A percentile compares a stretch with the other conserved stretches of the same genome.
phyloP scores from a whole-genome alignment of 2,888 invertebrate species.

The Macrophya alboannulata region DNA sequence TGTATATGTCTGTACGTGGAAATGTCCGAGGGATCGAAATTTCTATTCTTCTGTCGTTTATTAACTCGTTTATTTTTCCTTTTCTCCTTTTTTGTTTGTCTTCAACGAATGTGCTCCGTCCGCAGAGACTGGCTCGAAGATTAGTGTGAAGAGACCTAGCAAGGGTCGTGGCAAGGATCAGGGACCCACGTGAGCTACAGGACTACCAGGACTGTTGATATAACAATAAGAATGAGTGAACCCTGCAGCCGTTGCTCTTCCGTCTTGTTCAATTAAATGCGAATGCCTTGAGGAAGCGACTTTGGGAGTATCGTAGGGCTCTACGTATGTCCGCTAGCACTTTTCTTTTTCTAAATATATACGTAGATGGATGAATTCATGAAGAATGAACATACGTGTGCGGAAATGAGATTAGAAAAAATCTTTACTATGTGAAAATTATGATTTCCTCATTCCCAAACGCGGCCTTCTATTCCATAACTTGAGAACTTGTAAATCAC shows the following conservation, averaged over 20 bases:
- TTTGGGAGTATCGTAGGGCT: slow-evolving; percentile 45
- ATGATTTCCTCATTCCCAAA: background rate
- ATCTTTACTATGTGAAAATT: background rate
- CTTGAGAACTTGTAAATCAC: background rate
- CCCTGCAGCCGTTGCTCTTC: background rate
- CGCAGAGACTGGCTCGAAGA: background rate
- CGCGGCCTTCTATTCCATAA: background rate
- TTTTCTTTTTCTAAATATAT: background rate
- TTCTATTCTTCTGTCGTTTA: background rate
- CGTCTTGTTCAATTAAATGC: slow-evolving; percentile 43
- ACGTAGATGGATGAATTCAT: background rate
- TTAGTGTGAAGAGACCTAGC: slow-evolving; percentile 1
- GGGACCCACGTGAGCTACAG: background rate
- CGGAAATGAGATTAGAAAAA: background rate
- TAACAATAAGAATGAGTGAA: slow-evolving; percentile 3
- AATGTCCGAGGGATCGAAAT: background rate
- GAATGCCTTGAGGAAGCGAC: slow-evolving; percentile 18
- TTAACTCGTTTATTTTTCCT: background rate
- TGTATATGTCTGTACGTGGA: background rate
- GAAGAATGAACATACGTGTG: background rate
- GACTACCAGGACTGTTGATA: background rate
- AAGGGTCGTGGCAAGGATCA: background rate
- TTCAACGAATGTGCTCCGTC: background rate
- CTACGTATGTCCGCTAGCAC: background rate
- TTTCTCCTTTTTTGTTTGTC: background rate